Percentiles rank a stretch among this genome's conserved stretches.
Evolutionary conservation across 2,797 vertebrate genomes (phyloP).

Genomic region (Arctocebus calabarensis): DNA sequence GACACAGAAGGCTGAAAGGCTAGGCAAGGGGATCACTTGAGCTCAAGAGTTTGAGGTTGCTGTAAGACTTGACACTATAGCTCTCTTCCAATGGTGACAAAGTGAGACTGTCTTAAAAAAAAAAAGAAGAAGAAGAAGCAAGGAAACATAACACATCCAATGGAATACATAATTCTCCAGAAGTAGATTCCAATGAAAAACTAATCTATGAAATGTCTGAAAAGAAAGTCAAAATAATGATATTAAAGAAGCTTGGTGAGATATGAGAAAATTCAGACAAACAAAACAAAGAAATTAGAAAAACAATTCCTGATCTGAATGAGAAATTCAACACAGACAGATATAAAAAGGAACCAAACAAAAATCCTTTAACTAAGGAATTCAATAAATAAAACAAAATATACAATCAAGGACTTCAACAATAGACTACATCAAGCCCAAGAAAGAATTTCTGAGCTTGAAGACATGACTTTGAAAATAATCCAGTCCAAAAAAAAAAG

Average conservation of each 20-base stretch:
- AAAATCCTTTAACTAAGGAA: neutral
- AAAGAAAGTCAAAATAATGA: neutral
- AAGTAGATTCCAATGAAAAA: neutral
- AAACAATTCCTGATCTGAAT: neutral
- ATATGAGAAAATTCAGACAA: neutral
- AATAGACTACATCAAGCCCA: neutral
- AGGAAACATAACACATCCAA: neutral
- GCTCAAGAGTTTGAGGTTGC: too few species aligned
- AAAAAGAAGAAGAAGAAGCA: neutral
- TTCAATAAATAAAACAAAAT: neutral
- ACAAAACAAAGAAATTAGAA: neutral
- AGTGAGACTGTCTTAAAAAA: too few species aligned
- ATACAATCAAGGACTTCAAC: neutral
- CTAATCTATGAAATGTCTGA: neutral
- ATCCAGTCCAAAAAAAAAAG: neutral
- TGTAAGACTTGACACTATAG: too few species aligned
- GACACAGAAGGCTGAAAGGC: too few species aligned
- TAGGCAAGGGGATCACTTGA: too few species aligned
- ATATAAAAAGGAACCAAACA: neutral
- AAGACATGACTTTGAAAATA: neutral
- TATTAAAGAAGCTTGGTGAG: neutral
- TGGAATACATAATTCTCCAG: neutral
- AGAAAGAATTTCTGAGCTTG: neutral
- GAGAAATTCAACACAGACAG: neutral
- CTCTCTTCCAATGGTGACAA: too few species aligned